Base-by-base conservation (phyloP, 2,113 vertebrate genomes). In the Pelecanus crispus region DNA sequence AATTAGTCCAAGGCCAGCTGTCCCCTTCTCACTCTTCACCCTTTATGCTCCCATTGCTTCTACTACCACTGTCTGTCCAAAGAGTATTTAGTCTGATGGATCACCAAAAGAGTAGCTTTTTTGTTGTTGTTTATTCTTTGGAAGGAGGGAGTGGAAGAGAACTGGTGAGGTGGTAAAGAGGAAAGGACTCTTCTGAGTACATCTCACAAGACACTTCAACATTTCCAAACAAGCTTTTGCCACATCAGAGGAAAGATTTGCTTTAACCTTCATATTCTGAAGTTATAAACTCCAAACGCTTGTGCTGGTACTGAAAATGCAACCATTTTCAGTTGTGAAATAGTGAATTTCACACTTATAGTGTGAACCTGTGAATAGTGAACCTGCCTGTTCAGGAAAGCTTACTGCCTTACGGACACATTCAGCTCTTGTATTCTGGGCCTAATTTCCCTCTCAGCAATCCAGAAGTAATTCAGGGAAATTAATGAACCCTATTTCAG, bases 1-100 rank as follows among this genome's bases (percentile, higher is more conserved):
- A 88, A 96, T 94, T 86, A 96, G 92, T 44, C 59, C 49, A 66
- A 90, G 67, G 81, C 89, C 94, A 96, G 94, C 81, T 93, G 87
- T 78, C 49, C 55, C 75, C 75, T 92, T 82, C 92, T 74, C 7
- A 0, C 71, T 92, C 83, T 70, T 92, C 75, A 62, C 53, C 49
- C 66, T 88, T 88, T 90, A 86, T 66, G 62, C 28, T 88, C 81
- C 53, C 45, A 65, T 38, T 93, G 74, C 86, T 92, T 50, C 81
- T 65, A 59, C 72, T n/a, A 18, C 52, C 26, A 56, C 34, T 74
- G 10, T 32, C 86, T 85, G 59, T 75, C 56, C 77, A 85, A 86
- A 81, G 55, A 78, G 34, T 36, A 20, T 56, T 88, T 91, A 3
- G 2, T 31, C 63, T 61, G 68, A 84, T 14, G 42, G 77, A 50